Percentiles rank a stretch among this genome's conserved stretches.
phyloP scores from a whole-genome alignment of 2,113 vertebrate genomes.

The Calonectris borealis region DNA sequence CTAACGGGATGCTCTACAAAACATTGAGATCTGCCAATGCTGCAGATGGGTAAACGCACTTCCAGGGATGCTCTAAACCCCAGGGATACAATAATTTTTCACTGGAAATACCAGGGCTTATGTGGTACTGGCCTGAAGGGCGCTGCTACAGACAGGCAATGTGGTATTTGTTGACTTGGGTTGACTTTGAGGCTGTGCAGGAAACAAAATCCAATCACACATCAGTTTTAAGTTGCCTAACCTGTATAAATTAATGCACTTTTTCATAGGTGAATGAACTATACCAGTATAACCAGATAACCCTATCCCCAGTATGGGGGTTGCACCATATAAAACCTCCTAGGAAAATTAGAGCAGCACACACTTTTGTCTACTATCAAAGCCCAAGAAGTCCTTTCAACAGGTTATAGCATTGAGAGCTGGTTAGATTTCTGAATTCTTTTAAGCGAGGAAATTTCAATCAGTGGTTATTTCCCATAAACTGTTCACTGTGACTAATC shows the following conservation, averaged over 20 bases:
- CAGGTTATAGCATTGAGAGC: neutral
- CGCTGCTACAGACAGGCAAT: neutral
- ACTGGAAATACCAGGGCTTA: neutral
- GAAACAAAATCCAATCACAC: neutral
- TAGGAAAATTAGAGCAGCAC: neutral
- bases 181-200: neutral
- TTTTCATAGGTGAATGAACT: neutral
- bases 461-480: neutral
- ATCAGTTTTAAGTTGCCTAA: neutral
- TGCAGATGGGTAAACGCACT: neutral
- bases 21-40: neutral
- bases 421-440: neutral
- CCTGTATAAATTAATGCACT: neutral
- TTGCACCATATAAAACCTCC: neutral
- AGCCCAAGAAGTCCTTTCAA: neutral
- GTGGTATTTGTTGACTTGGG: neutral
- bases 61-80: neutral
- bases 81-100: neutral
- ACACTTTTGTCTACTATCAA: neutral
- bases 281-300: neutral
- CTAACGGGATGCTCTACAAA: neutral
- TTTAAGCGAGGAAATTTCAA: constrained; percentile 7
- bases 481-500: constrained; percentile 7
- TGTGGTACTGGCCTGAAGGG: neutral
- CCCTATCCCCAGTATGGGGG: neutral